phyloP scores from a whole-genome alignment of 2,888 invertebrate genomes.

The Drosophila affinis region DNA sequence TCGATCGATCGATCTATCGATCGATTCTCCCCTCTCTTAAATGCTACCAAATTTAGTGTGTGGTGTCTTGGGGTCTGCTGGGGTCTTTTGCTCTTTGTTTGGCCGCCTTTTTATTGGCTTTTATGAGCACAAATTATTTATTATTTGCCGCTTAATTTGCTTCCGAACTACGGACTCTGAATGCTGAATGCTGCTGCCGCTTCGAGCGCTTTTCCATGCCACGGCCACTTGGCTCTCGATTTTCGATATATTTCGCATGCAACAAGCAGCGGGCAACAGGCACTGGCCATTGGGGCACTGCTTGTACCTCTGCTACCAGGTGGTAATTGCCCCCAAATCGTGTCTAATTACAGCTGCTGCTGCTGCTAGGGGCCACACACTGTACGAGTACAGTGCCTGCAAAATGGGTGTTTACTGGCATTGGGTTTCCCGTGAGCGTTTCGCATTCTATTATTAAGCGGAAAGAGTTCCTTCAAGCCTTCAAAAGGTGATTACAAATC shows the following conservation, averaged over 20 bases:
- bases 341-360: constrained; percentile 70
- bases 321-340: constrained; percentile 75
- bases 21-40: constrained; percentile 58
- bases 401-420: not conserved
- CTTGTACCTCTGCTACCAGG: constrained; percentile 51
- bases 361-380: constrained; percentile 24
- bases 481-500: not conserved
- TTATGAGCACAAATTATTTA: constrained; percentile 76
- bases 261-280: constrained; percentile 41
- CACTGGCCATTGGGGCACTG: constrained; percentile 13
- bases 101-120: constrained; percentile 71
- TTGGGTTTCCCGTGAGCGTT: not conserved
- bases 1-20: constrained; percentile 35
- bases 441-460: not conserved
- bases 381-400: constrained; percentile 14
- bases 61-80: constrained; percentile 17
- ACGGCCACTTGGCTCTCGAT: constrained; percentile 41
- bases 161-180: constrained; percentile 65
- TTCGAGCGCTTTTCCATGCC: constrained; percentile 28
- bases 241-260: constrained; percentile 32
- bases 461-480: not conserved
- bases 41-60: constrained; percentile 77
- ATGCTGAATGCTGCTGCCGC: constrained; percentile 41
- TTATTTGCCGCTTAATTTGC: constrained; percentile 74
- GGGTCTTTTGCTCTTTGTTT: constrained; percentile 8